Base-by-base conservation (phyloP, 2,113 vertebrate genomes). In the Tenebrosternarchus preto region DNA sequence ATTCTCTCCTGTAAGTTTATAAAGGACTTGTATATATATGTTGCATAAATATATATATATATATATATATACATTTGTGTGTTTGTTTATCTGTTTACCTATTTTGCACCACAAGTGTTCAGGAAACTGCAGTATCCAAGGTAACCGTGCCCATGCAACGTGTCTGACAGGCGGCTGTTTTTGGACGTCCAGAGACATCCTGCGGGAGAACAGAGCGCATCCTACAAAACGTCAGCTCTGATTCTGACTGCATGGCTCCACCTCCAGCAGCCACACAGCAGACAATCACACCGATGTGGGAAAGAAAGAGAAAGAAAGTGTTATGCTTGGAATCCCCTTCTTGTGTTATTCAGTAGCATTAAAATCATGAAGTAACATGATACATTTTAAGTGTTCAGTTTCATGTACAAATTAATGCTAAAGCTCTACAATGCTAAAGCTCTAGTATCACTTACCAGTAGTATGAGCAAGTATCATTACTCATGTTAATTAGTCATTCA, bases 131-230 rank as follows among this genome's bases (percentile, higher is more conserved):
- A 8, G 85, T 86, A 80, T 81, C 85, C 83, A 85, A 73, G 82
- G 87, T 80, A 88, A 88, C 87, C 74, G 73, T 77, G 77, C n/a
- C 66, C 71, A 76, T 76, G 66, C 60, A 67, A 77, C 73, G 57
- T 82, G 66, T 68, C 72, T 82, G 85, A 77, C 81, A 84, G 77
- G 63, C 60, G 69, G 68, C 80, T 81, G 82, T 61, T 77, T 73
- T 67, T 72, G 81, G 84, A 85, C 64, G 66, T 85, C 75, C 73
- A 74, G 84, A 71, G 55, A 77, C 50, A 12, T 50, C 43, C 43
- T 12, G 9, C 15, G 43, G 43, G 43, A 50, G 43, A 15, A 9
- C 22, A 43, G 39, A 59, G 56, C 9, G 20, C 56, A 59, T 56
- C 55, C 19, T 4, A 19, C 20, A 6, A 20, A n/a, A 20, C 56